phyloP scores from a whole-genome alignment of 2,888 invertebrate genomes.

The Nomada ruficornis region DNA sequence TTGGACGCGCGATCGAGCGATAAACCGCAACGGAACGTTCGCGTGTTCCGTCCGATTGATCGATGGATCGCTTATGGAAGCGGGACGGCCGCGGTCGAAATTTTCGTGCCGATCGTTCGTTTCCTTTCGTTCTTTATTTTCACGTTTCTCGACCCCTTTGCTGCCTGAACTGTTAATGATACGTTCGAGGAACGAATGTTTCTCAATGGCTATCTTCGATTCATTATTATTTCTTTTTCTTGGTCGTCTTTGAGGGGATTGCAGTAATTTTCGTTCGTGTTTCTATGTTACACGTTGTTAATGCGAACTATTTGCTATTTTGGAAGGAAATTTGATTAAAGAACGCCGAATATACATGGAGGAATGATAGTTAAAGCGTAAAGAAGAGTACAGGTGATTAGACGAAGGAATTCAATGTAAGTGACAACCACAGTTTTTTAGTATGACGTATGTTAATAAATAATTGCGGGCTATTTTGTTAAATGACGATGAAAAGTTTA shows the following conservation, averaged over 20 bases:
- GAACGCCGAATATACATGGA: too few species aligned
- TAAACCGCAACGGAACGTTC: constrained; percentile 35
- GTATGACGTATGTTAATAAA: too few species aligned
- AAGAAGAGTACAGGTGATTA: too few species aligned
- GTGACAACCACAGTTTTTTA: too few species aligned
- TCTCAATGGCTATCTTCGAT: background rate
- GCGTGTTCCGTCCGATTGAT: constrained; percentile 62
- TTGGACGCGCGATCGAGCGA: constrained; percentile 67
- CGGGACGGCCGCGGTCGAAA: constrained; percentile 35
- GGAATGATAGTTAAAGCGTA: too few species aligned
- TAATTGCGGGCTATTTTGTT: too few species aligned
- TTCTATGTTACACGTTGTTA: too few species aligned
- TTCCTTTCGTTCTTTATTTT: background rate
- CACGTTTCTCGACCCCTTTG: background rate
- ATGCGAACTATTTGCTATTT: too few species aligned
- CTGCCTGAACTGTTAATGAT: constrained; percentile 23
- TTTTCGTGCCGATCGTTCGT: background rate
- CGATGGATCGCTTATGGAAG: constrained; percentile 58
- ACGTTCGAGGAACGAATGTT: background rate
- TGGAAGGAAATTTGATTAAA: too few species aligned
- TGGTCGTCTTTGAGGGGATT: background rate
- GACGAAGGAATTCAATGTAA: too few species aligned
- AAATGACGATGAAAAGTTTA: too few species aligned
- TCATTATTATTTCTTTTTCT: too few species aligned
- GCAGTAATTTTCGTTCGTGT: background rate